These are phyloP conservation scores for Hofmannophila pseudospretella DNA, from an alignment of 2,888 invertebrate genomes.

Conservation along the genomic window DNA sequence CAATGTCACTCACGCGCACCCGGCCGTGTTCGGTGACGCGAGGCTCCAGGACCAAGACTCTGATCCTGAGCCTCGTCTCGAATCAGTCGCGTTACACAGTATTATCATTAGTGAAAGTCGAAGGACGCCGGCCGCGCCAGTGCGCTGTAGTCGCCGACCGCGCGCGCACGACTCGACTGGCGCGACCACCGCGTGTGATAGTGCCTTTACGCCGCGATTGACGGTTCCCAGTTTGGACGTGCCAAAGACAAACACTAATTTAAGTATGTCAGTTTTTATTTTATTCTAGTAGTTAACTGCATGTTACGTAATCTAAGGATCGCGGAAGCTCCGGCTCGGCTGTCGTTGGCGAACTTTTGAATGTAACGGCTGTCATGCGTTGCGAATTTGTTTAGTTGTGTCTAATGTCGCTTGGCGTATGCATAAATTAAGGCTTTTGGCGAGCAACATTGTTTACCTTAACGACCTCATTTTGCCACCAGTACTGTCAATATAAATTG, in stretches of 20 bases:
- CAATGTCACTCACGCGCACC: conserved; percentile 10
- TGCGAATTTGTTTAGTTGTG: conserved; percentile 30
- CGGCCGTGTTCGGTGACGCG: background rate
- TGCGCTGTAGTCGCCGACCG: conserved; percentile 35
- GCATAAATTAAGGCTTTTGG: conserved; percentile 34
- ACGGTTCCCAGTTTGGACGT: conserved; percentile 14
- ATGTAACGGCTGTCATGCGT: conserved; percentile 37
- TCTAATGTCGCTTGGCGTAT: conserved; percentile 30
- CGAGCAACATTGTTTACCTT: conserved; percentile 27
- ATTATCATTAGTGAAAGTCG: conserved; percentile 66
- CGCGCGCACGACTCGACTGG: conserved; percentile 24
- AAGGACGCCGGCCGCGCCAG: conserved; percentile 53
- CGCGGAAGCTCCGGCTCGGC: conserved; percentile 24
- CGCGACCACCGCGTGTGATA: conserved; percentile 18
- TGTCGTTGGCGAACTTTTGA: conserved; percentile 32
- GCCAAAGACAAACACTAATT: conserved; percentile 13
- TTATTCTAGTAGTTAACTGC: conserved; percentile 7
- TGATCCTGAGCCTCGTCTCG: background rate
- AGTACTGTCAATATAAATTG: no score
- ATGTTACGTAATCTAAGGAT: conserved; percentile 1
- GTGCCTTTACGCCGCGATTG: conserved; percentile 5
- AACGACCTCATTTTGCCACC: conserved; percentile 19
- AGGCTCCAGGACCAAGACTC: background rate
- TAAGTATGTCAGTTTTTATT: conserved; percentile 19
- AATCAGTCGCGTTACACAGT: conserved; percentile 22